Conservation (phyloP, 2,113 vertebrate genomes). For the Cervus canadensis region DNA sequence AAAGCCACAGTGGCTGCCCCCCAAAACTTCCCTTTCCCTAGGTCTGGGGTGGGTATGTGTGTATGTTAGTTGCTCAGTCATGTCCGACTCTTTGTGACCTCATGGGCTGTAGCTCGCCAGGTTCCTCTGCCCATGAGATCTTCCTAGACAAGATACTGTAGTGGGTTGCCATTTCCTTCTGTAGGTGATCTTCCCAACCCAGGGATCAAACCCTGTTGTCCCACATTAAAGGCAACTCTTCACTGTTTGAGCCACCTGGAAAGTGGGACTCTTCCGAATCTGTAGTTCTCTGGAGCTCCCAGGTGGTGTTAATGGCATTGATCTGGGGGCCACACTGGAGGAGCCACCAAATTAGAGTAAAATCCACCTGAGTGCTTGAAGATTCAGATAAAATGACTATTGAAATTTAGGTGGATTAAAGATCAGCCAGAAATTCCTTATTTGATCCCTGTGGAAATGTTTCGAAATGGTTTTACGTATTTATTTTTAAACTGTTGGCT, state of each 20-base stretch:
- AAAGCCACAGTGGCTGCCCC: not conserved
- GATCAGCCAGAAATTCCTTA: not conserved
- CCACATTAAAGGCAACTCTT: not conserved
- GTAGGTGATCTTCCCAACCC: not conserved
- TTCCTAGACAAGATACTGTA: not conserved
- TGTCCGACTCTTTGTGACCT: not conserved
- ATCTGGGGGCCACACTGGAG: not conserved
- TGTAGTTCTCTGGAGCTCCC: not conserved
- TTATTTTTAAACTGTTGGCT: not conserved
- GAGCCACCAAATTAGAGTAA: not conserved
- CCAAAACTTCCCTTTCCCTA: not conserved
- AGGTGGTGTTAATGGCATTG: not conserved
- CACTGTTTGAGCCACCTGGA: not conserved
- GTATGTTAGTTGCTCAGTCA: not conserved
- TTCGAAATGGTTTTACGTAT: fast-evolving
- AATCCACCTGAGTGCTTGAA: not conserved
- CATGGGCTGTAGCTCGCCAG: not conserved
- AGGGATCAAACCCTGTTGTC: not conserved
- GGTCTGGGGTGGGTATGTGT: not conserved
- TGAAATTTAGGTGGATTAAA: not conserved
- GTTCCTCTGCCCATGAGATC: not conserved
- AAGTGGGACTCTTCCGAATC: not conserved
- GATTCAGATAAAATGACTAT: not conserved
- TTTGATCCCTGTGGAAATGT: not conserved
- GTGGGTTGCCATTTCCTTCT: not conserved